Evolutionary conservation across 2,113 vertebrate genomes (phyloP).

Genomic region (Acrocephalus kingi): DNA sequence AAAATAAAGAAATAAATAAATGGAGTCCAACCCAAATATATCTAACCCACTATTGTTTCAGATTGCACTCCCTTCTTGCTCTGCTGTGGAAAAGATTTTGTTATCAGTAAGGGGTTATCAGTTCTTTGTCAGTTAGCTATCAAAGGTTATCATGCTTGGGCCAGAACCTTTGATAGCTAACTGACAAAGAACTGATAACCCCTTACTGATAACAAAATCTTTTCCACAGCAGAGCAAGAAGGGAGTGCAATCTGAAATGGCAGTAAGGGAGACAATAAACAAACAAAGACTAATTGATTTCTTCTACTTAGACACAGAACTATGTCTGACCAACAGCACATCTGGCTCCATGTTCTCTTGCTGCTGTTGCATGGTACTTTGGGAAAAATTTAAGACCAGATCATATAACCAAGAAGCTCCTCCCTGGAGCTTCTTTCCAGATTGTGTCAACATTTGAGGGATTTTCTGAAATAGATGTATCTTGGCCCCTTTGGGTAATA

Average conservation of each 20-base stretch:
- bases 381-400: background rate
- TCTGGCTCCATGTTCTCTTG: background rate
- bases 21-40: background rate
- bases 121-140: no score
- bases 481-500: background rate
- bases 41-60: background rate
- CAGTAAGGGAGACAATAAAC: background rate
- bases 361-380: background rate
- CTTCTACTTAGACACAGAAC: background rate
- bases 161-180: background rate
- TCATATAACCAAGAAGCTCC: background rate
- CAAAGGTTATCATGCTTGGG: no score
- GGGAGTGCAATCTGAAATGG: background rate
- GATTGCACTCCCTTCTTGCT: no score
- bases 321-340: background rate
- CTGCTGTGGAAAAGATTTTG: no score
- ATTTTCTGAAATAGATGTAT: background rate
- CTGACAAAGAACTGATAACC: slow-evolving; percentile 13
- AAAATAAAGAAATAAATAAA: background rate
- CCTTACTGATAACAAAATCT: background rate
- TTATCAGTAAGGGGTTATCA: no score
- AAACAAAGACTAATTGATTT: background rate
- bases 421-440: background rate
- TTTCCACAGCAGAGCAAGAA: background rate
- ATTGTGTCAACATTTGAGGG: background rate